Conservation (phyloP, 2,888 invertebrate genomes). For the Chymomyza procnemis region DNA sequence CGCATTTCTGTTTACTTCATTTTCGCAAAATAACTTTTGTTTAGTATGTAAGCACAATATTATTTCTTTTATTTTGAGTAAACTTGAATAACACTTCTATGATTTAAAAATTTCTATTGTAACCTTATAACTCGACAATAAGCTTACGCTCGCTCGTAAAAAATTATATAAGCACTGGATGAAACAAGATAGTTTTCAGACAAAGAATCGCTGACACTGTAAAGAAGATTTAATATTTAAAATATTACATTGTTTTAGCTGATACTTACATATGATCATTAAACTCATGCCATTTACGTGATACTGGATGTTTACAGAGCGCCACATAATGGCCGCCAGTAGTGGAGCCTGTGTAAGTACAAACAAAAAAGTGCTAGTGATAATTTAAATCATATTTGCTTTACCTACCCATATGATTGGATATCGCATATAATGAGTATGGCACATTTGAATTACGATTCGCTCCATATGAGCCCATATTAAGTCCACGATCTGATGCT, state of each 20-base stretch:
- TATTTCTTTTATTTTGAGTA: no score
- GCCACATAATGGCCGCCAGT: constrained; percentile 98
- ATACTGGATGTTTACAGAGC: constrained; percentile 93
- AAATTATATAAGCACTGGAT: constrained; percentile 94
- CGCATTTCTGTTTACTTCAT: no score
- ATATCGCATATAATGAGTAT: constrained; percentile 93
- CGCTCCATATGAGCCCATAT: constrained; percentile 84
- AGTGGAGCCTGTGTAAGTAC: constrained; percentile 84
- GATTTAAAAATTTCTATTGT: constrained; percentile 12
- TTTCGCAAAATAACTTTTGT: no score
- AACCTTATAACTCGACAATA: no score
- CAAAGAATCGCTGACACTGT: constrained; percentile 77
- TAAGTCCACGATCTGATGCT: constrained; percentile 84
- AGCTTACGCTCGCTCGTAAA: constrained; percentile 86
- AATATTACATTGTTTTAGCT: background rate
- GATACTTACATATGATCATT: constrained; percentile 90
- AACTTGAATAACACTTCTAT: no score
- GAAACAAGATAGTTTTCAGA: constrained; percentile 83
- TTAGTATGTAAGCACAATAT: no score
- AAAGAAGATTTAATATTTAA: no score
- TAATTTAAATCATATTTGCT: background rate
- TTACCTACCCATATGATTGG: constrained; percentile 88
- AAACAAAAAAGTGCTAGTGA: background rate
- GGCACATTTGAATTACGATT: constrained; percentile 80
- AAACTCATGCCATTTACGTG: constrained; percentile 93